These are phyloP conservation scores for Miichthys miiuy DNA, from an alignment of 2,797 vertebrate species.

Conservation along the genomic window DNA sequence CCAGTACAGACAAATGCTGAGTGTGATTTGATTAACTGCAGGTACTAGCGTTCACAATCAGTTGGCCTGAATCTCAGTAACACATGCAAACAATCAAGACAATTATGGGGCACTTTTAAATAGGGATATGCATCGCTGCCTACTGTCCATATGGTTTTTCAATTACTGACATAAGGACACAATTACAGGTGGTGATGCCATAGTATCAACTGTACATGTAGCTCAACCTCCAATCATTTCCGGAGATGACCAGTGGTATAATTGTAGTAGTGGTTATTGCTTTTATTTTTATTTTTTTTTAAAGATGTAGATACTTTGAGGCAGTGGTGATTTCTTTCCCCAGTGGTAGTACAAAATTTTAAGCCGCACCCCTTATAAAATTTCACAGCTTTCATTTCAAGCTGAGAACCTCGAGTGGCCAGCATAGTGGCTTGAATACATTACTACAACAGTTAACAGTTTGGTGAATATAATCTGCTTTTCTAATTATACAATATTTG, in stretches of 20 bases:
- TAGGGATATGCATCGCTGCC: conserved; percentile 19
- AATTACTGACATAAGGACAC: conserved; percentile 45
- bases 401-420: not conserved
- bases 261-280: not conserved
- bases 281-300: conserved; percentile 6
- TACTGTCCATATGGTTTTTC: conserved; percentile 40
- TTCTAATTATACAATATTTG: not conserved
- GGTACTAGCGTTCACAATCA: conserved; percentile 33
- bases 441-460: not conserved
- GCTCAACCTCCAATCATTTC: not conserved
- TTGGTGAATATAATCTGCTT: not conserved
- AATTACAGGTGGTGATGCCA: conserved; percentile 33
- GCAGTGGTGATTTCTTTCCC: not conserved
- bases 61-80: conserved; percentile 36
- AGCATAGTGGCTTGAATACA: not conserved
- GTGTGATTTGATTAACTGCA: not conserved
- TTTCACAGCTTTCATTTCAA: conserved; percentile 21
- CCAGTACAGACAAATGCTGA: not conserved
- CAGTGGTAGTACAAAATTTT: not conserved
- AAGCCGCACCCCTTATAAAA: conserved; percentile 10
- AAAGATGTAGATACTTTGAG: not conserved
- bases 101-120: conserved; percentile 54
- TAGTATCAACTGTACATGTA: conserved; percentile 9
- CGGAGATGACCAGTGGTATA: not conserved
- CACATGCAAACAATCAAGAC: conserved; percentile 61